These are phyloP conservation scores for Holothuria scabra DNA, from an alignment of 53 echinoderm and acorn worm genomes.

Conservation along the genomic window DNA sequence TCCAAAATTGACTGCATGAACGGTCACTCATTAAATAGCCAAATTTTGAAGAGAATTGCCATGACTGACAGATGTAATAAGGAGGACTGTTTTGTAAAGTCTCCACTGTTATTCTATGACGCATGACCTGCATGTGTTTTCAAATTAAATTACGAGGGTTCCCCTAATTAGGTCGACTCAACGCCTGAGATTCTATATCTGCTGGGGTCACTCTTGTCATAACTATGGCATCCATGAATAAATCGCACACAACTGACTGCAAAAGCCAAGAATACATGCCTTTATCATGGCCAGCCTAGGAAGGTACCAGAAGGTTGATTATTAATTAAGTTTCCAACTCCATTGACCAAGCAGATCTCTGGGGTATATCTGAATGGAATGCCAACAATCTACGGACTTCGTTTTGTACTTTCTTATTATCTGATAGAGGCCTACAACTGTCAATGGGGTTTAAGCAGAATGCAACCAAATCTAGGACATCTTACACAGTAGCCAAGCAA, in stretches of 20 bases:
- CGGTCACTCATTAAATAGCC: no score
- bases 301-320: background rate
- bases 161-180: background rate
- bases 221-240: background rate
- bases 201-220: conserved; percentile 4
- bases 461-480: no score
- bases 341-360: background rate
- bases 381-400: background rate
- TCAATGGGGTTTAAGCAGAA: background rate
- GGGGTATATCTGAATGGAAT: conserved; percentile 11
- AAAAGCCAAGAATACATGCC: no score
- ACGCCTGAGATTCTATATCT: background rate
- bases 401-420: conserved; percentile 10
- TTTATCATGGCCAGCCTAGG: no score
- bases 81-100: no score
- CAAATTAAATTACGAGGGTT: conserved; percentile 17
- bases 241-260: no score
- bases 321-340: background rate
- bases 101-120: conserved; percentile 11
- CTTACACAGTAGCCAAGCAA: no score
- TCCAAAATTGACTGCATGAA: no score
- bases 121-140: conserved; percentile 14
- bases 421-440: conserved; percentile 24
- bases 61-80: no score
- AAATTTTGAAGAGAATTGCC: no score